phyloP scores from a whole-genome alignment of 2,888 invertebrate species.

The Heliconius hortense region DNA sequence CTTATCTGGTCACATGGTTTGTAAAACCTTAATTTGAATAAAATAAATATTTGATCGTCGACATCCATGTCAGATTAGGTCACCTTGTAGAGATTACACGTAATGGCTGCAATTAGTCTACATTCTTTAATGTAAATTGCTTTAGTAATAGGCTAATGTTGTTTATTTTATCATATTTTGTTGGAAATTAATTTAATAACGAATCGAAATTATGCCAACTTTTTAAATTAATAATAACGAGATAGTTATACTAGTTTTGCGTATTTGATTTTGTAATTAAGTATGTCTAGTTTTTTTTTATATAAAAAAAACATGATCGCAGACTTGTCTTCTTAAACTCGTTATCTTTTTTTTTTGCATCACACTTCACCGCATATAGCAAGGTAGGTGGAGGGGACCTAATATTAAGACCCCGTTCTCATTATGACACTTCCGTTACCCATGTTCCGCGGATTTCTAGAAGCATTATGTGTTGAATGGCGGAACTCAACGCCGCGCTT shows the following conservation, averaged over 20 bases:
- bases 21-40: constrained; percentile 1
- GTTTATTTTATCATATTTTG: not conserved
- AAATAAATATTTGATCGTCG: constrained; percentile 17
- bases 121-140: constrained; percentile 23
- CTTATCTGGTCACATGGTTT: constrained; percentile 3
- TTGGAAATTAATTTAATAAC: constrained; percentile 2
- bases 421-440: too few relatives aligned
- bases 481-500: too few relatives aligned
- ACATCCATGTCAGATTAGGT: constrained; percentile 23
- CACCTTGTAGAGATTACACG: constrained; percentile 25
- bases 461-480: too few relatives aligned
- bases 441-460: too few relatives aligned
- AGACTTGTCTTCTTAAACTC: too few relatives aligned
- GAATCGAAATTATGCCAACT: not conserved
- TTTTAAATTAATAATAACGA: constrained; percentile 1
- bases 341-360: too few relatives aligned
- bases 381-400: too few relatives aligned
- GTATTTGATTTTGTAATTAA: not conserved
- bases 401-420: too few relatives aligned
- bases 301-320: not conserved
- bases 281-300: not conserved
- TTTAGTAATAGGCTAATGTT: constrained; percentile 24
- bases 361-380: too few relatives aligned
- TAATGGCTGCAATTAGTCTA: constrained; percentile 31
- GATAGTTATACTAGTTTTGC: not conserved